phyloP scores from a whole-genome alignment of 2,888 invertebrate species.

The Meteorus cinctellus region DNA sequence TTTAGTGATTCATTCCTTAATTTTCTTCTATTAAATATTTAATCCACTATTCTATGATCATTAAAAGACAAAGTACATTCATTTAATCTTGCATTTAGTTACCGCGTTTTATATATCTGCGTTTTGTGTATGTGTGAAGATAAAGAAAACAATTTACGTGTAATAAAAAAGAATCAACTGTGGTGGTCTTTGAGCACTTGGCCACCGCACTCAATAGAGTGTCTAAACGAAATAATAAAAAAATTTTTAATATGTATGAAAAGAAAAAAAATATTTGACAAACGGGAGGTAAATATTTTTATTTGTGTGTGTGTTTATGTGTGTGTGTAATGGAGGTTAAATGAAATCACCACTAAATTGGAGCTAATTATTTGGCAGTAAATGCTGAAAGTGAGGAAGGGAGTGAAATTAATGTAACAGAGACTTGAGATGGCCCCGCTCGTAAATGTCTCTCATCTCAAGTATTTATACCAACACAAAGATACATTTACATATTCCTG shows the following conservation, averaged over 20 bases:
- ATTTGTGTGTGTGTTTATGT: background rate
- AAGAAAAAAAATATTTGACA: background rate
- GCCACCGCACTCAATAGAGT: background rate
- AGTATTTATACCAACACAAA: background rate
- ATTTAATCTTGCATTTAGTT: background rate
- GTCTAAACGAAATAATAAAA: slow-evolving; percentile 6
- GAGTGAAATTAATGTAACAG: slow-evolving; percentile 38
- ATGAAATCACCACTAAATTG: slow-evolving; percentile 66
- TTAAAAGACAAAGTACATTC: background rate
- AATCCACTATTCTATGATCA: background rate
- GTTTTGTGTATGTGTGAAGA: slow-evolving; percentile 54
- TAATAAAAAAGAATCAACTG: slow-evolving; percentile 66
- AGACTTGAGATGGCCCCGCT: slow-evolving; percentile 42
- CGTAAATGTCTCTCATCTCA: slow-evolving; percentile 33
- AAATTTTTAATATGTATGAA: slow-evolving; percentile 17
- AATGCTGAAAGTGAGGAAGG: slow-evolving; percentile 54
- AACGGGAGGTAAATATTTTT: background rate
- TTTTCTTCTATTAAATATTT: background rate
- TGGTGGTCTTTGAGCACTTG: slow-evolving; percentile 56
- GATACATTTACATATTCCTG: slow-evolving; percentile 43
- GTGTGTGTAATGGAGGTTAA: slow-evolving; percentile 46
- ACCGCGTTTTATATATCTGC: background rate
- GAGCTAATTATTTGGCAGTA: slow-evolving; percentile 71
- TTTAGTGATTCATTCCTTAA: background rate
- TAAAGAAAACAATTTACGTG: slow-evolving; percentile 70